A percentile compares a stretch with the other conserved stretches of the same genome.
Conservation (phyloP, 64 coral and sea anemone species). For the Montipora foliosa region DNA sequence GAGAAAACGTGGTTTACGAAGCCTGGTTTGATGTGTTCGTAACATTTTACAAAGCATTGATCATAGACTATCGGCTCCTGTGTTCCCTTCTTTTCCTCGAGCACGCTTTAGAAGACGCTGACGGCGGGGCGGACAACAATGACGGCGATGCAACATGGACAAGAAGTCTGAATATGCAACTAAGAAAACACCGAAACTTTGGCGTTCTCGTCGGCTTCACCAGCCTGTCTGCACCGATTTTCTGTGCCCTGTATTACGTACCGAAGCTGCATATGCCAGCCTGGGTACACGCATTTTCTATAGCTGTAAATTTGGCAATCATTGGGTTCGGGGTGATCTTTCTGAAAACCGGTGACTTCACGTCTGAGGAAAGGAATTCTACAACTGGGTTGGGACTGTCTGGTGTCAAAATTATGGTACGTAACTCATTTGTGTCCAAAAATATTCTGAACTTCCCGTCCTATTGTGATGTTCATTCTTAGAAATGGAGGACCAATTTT, state of each 20-base stretch:
- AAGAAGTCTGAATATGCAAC: not conserved
- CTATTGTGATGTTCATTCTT: too few species aligned
- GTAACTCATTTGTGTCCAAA: not conserved
- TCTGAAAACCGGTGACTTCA: conserved; percentile 8
- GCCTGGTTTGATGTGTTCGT: conserved; percentile 40
- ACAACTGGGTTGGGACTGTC: not conserved
- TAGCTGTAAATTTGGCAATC: conserved; percentile 54
- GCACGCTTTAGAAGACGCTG: conserved; percentile 76
- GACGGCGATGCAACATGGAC: not conserved
- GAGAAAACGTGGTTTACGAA: not conserved
- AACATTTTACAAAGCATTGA: conserved; percentile 70
- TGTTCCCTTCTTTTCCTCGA: conserved; percentile 81
- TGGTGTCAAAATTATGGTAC: conserved; percentile 71
- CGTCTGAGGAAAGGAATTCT: not conserved
- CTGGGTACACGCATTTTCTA: conserved; percentile 60
- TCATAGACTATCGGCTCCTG: conserved; percentile 80
- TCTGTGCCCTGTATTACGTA: conserved; percentile 50
- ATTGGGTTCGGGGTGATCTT: conserved; percentile 49
- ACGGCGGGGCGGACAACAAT: not conserved
- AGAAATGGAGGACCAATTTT: too few species aligned
- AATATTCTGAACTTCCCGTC: too few species aligned
- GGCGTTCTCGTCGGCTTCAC: conserved; percentile 45
- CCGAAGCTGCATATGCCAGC: conserved; percentile 18
- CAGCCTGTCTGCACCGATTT: conserved; percentile 55
- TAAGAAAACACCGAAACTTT: conserved; percentile 24